Base-by-base conservation (phyloP, 2,113 vertebrate species). In the Callopanchax toddi region DNA sequence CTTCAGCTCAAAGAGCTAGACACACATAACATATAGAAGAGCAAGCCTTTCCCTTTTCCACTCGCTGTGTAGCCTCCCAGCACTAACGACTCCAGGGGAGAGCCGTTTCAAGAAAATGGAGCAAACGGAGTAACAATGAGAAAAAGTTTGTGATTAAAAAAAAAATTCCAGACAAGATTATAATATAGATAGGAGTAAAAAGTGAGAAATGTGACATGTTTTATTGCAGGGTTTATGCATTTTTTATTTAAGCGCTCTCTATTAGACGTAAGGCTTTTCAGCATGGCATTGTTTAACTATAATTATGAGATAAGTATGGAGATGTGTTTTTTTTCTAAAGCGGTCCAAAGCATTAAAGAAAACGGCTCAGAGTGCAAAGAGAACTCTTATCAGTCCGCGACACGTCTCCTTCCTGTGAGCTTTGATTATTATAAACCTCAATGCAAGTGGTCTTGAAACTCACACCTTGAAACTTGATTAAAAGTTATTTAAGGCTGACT, bases 401-500 rank as follows among this genome's bases (percentile, higher is more conserved):
- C 52, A 50, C 15, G 52, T 61, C 54, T 65, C 45, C 46, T 55
- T 72, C 71, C 51, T 67, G 52, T 89, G 74, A 80, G 71, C 67
- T 74, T 70, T 71, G 67, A 67, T 78, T 85, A 67, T 78, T 85
- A 85, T 82, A 66, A 87, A 78, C 73, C 44, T 65, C 32, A 26
- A 64, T 67, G 67, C 57, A 72, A 80, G 81, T 71, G 59, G 61
- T 67, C 57, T 66, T 36, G 17, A 82, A 81, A 81, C 61, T 71
- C 68, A 65, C 70, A 78, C 71, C 62, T 75, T 76, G 77, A 67
- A 83, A 83, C 83, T 72, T 87, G 82, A 89, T 89, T 87, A 85
- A 86, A 88, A 81, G 84, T 87, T 86, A 87, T 89, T 89, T 84
- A 86, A 81, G 75, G 87, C 49, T 22, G 51, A 42, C 15, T 74